Percentiles rank a stretch among this genome's conserved stretches.
These are phyloP conservation scores for Falco rusticolus DNA, from an alignment of 2,797 vertebrate species.

Conservation along the genomic window DNA sequence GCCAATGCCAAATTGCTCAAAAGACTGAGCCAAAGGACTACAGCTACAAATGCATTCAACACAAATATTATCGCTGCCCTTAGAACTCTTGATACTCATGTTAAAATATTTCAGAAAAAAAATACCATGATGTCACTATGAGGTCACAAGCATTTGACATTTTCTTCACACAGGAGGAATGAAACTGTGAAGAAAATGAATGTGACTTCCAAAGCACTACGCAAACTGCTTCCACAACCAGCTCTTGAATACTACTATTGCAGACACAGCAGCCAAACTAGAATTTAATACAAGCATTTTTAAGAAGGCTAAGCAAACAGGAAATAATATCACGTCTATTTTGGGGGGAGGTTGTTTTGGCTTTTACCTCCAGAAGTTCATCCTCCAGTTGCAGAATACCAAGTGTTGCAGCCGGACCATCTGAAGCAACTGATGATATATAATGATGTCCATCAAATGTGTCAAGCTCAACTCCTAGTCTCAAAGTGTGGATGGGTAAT, in stretches of 20 bases:
- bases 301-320: neutral
- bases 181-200: neutral
- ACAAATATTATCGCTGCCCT: neutral
- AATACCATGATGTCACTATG: neutral
- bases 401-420: constrained; percentile 85
- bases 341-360: fast-evolving
- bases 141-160: neutral
- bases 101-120: neutral
- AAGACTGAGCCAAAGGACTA: neutral
- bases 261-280: neutral
- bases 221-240: neutral
- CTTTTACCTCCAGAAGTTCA: constrained; percentile 92
- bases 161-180: neutral
- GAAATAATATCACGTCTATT: neutral
- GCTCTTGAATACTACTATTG: neutral
- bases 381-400: constrained; percentile 89
- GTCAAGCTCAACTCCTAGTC: constrained; percentile 93
- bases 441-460: constrained; percentile 96
- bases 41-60: neutral
- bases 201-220: neutral
- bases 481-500: constrained; percentile 91
- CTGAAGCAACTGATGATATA: constrained; percentile 90
- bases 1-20: neutral
- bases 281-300: neutral
- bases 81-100: neutral